A percentile compares a stretch with the other conserved stretches of the same genome.
Evolutionary conservation across 2,888 invertebrate genomes (phyloP).

Genomic region (Microctonus brassicae): DNA sequence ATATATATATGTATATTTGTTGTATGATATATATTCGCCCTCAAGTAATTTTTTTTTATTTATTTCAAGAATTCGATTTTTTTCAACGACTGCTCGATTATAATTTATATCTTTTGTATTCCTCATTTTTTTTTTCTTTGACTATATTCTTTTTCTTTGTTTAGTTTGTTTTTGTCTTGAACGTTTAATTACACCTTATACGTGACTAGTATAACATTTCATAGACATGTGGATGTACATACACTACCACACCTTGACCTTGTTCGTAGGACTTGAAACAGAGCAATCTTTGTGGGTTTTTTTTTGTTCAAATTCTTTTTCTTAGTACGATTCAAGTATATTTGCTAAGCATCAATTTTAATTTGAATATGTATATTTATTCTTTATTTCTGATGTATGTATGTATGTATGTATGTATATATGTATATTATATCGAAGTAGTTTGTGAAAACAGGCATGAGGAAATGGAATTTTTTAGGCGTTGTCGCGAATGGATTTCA

Average conservation of each 20-base stretch:
- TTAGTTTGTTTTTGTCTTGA: neutral
- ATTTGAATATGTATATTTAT: neutral
- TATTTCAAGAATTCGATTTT: constrained; percentile 9
- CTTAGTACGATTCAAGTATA: neutral
- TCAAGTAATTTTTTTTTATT: neutral
- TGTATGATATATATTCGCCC: neutral
- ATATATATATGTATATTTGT: too few relatives aligned
- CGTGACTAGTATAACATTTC: neutral
- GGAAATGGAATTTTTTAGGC: neutral
- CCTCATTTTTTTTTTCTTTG: neutral
- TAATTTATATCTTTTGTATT: neutral
- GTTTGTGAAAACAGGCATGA: neutral
- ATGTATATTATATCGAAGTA: too few relatives aligned
- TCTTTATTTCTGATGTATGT: neutral
- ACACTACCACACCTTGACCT: neutral
- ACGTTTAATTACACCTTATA: neutral
- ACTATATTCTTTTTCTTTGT: neutral
- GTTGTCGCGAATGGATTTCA: neutral
- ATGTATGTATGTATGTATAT: neutral
- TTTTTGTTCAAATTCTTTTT: neutral
- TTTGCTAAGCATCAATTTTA: neutral
- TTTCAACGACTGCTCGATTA: neutral
- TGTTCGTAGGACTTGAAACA: neutral
- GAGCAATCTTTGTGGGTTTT: neutral
- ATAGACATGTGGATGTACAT: neutral